Percentiles rank a stretch among this genome's conserved stretches.
phyloP scores from a whole-genome alignment of 2,113 vertebrate genomes.

The Chrysochloris asiatica region DNA sequence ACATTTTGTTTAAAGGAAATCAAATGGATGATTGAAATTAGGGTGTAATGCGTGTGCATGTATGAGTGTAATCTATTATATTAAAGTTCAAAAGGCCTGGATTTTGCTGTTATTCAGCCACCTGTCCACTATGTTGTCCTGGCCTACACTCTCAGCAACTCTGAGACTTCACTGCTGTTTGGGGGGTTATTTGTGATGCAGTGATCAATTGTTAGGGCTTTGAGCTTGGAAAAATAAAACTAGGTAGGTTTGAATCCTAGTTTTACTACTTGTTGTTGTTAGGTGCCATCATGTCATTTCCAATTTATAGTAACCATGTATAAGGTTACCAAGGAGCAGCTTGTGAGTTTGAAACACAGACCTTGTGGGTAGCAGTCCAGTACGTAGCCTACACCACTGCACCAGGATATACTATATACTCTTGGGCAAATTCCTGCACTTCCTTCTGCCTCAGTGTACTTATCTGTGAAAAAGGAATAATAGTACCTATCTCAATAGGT shows the following conservation, averaged over 20 bases:
- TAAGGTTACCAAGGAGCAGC: too few relatives aligned
- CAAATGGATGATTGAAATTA: too few relatives aligned
- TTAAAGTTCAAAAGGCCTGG: neutral
- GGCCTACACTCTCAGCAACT: accelerated
- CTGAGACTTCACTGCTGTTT: neutral
- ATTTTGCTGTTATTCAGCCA: accelerated
- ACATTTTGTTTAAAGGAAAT: too few relatives aligned
- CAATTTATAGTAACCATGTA: too few relatives aligned
- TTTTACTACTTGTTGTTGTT: accelerated
- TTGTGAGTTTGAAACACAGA: too few relatives aligned
- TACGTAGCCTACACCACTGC: too few relatives aligned
- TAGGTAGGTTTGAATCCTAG: too few relatives aligned
- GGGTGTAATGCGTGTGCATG: neutral
- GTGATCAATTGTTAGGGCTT: neutral
- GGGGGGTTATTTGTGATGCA: accelerated
- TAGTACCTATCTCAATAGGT: neutral
- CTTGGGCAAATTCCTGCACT: neutral
- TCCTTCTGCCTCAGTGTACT: neutral
- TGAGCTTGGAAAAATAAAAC: too few relatives aligned
- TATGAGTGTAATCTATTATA: accelerated
- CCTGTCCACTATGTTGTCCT: accelerated
- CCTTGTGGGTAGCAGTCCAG: too few relatives aligned
- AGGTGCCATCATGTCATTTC: too few relatives aligned
- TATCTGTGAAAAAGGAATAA: neutral
- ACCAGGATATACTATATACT: too few relatives aligned